Base-by-base conservation (phyloP, 2,113 vertebrate genomes). In the Hipposideros armiger region DNA sequence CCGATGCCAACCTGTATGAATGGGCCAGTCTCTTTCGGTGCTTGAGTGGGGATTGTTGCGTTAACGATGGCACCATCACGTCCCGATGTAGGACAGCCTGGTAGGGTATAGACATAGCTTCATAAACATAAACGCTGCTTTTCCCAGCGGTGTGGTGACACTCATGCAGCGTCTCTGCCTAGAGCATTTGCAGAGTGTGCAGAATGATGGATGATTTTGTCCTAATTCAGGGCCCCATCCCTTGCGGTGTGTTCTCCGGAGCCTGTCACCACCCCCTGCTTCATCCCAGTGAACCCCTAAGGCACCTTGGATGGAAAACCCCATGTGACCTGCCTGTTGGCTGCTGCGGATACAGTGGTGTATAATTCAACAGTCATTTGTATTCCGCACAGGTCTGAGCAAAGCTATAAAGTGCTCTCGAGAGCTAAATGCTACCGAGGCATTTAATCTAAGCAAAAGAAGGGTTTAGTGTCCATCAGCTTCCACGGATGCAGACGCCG, bases 281-380 rank as follows among this genome's bases (percentile, higher is more conserved):
- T 96, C 88, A 52, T 92, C 95, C 73, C 17, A 0, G 2, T 28
- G 11, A 96, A 94, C 96, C 95, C 78, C 93, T 78, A 85, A 85
- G 95, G 92, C 95, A 95, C 96, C 94, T 97, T 98, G 97, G 95
- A 89, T 95, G 92, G 77, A 96, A 97, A 83, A 85, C 96, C 96
- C 96, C 36, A 26, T 77, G 73, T 93, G 97, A 66, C 97, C 95
- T 84, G 81, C 74, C 60, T 97, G 87, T 94, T 95, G 97, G 90
- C 97, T 94, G 95, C 95, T 96, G 95, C 97, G 98, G 97, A 98
- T 95, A 95, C 97, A 93, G 93, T 90, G 70, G 96, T 96, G 88
- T 97, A 82, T 98, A 97, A 98, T 98, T 98, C 98, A 97, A 70
- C 81, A 83, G 97, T 98, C 94, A 98, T 98, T 98, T 98, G 97